Conservation (phyloP, 64 coral and sea anemone species). For the Pocillopora verrucosa region DNA sequence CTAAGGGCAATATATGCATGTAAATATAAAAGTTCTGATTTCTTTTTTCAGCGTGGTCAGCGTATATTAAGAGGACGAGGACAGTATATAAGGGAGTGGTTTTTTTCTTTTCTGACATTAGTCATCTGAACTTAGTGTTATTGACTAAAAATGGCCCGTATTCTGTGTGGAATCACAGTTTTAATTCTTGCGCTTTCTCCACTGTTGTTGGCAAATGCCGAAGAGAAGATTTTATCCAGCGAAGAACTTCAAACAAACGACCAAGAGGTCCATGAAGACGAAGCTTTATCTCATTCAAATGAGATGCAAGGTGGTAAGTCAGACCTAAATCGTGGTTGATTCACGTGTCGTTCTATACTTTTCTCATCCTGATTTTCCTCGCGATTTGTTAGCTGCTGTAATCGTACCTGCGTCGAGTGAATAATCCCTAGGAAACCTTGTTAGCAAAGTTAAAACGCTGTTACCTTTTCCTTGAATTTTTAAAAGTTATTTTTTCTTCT, state of each 20-base stretch:
- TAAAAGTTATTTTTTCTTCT: no score
- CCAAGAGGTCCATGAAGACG: background rate
- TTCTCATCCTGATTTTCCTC: no score
- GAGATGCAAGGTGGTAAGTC: slow-evolving; percentile 2
- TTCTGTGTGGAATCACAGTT: background rate
- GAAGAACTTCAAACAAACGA: background rate
- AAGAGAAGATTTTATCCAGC: background rate
- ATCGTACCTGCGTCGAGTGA: no score
- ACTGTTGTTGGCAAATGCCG: background rate
- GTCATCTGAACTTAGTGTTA: background rate
- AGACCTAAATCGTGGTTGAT: background rate
- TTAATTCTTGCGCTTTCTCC: background rate
- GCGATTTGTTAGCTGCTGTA: no score
- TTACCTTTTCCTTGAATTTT: no score
- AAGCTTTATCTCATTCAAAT: background rate
- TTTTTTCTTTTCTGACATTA: background rate
- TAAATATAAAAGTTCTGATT: background rate
- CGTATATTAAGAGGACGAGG: background rate
- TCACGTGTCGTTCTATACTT: background rate
- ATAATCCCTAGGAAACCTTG: no score
- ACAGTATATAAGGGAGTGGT: background rate
- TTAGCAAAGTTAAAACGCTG: no score
- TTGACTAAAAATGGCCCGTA: background rate
- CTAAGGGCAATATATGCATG: background rate
- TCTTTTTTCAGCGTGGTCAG: background rate